Base-by-base conservation (phyloP, 2,797 vertebrate species). In the Poeciliopsis gracilis region DNA sequence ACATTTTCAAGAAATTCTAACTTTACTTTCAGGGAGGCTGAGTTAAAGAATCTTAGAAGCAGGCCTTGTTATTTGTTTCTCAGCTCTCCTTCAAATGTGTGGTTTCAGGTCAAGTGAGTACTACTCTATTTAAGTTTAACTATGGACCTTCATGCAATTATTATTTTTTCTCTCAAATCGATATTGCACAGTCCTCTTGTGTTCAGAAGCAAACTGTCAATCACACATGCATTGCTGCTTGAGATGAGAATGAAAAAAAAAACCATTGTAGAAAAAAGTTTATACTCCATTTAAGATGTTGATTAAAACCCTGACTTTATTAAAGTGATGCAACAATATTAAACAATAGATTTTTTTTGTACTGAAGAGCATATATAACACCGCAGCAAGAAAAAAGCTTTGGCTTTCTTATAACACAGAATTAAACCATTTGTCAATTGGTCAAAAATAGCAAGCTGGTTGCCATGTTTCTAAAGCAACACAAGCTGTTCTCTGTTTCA, bases 131-230 rank as follows among this genome's bases (percentile, higher is more conserved):
- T 45, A 23, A 49, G 73, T 78, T 49, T 75, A 77, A 77, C 72
- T 28, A 18, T 55, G 81, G 67, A 73, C 59, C 57, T 72, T 25
- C 69, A 46, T 43, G 41, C 76, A 51, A 20, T 43, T 41, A 36
- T 43, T 79, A 67, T 49, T 20, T 82, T 72, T 53, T 61, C 55
- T 70, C 76, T 41, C 38, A 70, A 82, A 70, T 76, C 59, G 70
- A 67, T 69, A 47, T 75, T 59, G 15, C 2, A 3, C 2, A 2
- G 47, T 45, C 82, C 66, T 77, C 38, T 53, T 18, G 36, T 28
- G 72, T 59, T 70, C 63, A 69, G 72, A 78, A 81, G 63, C 28
- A 76, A 81, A 74, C 76, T 70, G 79, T 72, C 77, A 82, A 74
- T 87, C 74, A 81, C 11, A 20, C 13, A 1, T 33, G 53, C 77